Base-by-base conservation (phyloP, 2,797 vertebrate species). In the Arnoldichthys spilopterus region DNA sequence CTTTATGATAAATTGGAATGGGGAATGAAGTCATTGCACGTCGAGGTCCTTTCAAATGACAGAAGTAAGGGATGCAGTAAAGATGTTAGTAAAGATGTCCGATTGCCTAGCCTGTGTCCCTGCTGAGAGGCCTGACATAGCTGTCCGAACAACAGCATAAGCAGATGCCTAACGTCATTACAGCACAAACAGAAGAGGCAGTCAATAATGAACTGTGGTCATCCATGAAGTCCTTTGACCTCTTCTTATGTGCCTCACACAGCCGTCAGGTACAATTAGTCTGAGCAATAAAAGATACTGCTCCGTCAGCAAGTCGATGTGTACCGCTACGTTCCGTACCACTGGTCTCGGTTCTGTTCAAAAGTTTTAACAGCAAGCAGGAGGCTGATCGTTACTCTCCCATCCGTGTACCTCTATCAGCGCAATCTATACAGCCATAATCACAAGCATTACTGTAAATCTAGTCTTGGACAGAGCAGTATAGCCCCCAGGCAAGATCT, bases 291-390 rank as follows among this genome's bases (percentile, higher is more conserved):
- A 90, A 16, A 70, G 81, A 82, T 86, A 72, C 87, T 90, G 91
- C 90, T 90, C 89, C 83, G 92, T 93, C 91, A 93, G 91, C 92
- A 91, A 89, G 86, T 92, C 91, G 86, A 91, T 92, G 93, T 79
- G 72, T 84, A 88, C 88, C 88, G 81, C 87, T 88, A 86, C 80
- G 86, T 87, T 88, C 82, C 88, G 82, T 86, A 88, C 88, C 82
- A 86, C 74, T 76, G 85, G 87, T 88, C 85, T 77, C 79, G 54
- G 77, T 86, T 75, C 34, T 26, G 37, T 63, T 67, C 6, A 64
- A 58, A 59, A 18, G n/a, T 56, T 68, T 73, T 49, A 51, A 51
- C 63, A 43, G 63, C 67, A 78, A 37, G 63, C 43, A 80, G n/a
- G 30, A 66, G 22, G 69, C 43, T 74, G 76, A 71, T 75, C 75